Base-by-base conservation (phyloP, 30 jellyfish, hydroid and myxozoan genomes). In the Sanderia malayensis region DNA sequence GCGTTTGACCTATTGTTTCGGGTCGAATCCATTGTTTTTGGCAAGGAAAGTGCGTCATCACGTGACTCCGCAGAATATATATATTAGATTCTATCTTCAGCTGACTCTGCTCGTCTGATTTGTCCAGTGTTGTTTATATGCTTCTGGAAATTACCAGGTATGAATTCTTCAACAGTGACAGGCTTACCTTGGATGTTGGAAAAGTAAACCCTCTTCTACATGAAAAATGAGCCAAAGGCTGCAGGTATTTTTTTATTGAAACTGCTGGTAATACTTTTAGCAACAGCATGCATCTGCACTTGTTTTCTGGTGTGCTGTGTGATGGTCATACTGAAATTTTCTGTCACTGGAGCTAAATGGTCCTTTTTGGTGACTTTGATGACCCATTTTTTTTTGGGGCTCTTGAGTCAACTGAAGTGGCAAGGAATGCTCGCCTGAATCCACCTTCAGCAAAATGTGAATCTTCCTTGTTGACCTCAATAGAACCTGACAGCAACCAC, bases 261-360 rank as follows among this genome's bases (percentile, higher is more conserved):
- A 65, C 77, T 65, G 32, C 22, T 25, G 11, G 77, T 37, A 20
- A 34, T 65, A 45, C 49, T 65, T 31, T 28, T 31, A 23, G 77
- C 77, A 65, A 65, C 77, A 65, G 60, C 57, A 32, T 65, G 77
- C 77, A 65, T 65, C 61, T 65, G 77, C 31, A 65, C 77, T 37
- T 65, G 77, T 32, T 65, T 65, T 65, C 77, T 65, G 59, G 77
- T 65, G 58, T 65, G 77, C 33, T 65, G 77, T 17, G 13, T 61
- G 1, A 4, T 37, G 30, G 77, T 65, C 77, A 65, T 65, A 29
- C 24, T 19, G 61, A 65, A 28, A 1, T 1, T 34, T 9, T 41
- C 49, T 37, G 58, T 28, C 46, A 65, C 61, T 65, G 57, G 34
- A 28, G 57, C 77, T 45, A 65, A 10, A n/a, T 65, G 77, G 9